Base-by-base conservation (phyloP, 2,888 invertebrate genomes). In the Cheilosia variabilis region DNA sequence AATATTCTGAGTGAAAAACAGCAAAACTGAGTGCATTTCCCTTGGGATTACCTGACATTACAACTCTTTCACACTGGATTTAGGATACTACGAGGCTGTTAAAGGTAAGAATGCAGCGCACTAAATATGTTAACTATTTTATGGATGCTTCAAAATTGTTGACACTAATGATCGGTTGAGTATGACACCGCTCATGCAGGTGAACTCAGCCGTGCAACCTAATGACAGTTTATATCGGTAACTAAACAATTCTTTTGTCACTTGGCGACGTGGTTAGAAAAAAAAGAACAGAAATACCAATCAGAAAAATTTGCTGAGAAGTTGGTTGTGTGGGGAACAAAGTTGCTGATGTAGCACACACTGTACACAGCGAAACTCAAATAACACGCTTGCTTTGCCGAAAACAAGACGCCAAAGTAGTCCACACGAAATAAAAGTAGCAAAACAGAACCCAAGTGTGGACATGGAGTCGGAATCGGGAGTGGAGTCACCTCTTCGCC, bases 81-180 rank as follows among this genome's bases (percentile, higher is more conserved):
- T 92, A 88, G 92, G 92, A 92, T 92, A 92, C 89, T 92, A 92
- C 91, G 92, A 92, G 88, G 92, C 92, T 90, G 92, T 92, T 83
- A 92, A 91, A 92, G 91, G 92, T 92, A 89, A 90, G 88, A 7
- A 24, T 52, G n/a, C 17, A 37, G 13, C 3, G 19, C 45, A 15
- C 45, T 15, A 34, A 31, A 22, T 34, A 41, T 15, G 27, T 22
- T 13, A 13, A 22, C 22, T 15, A n/a, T 55, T 66, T 66, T 27
- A 17, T 62, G 17, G n/a, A 27, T 62, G 10, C 7, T 22, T 15
- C 10, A 43, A 43, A 2, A 66, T 45, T 45, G 43, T 47, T 69
- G 45, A 57, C 19, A 45, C 34, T 17, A 17, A 50, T 37, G 69
- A 69, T 45, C n/a, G 57, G 31, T 7, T 22, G 43, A 9, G 19